A percentile compares a stretch with the other conserved stretches of the same genome.
phyloP scores from a whole-genome alignment of 2,888 invertebrate species.

The Lycia hirtaria region DNA sequence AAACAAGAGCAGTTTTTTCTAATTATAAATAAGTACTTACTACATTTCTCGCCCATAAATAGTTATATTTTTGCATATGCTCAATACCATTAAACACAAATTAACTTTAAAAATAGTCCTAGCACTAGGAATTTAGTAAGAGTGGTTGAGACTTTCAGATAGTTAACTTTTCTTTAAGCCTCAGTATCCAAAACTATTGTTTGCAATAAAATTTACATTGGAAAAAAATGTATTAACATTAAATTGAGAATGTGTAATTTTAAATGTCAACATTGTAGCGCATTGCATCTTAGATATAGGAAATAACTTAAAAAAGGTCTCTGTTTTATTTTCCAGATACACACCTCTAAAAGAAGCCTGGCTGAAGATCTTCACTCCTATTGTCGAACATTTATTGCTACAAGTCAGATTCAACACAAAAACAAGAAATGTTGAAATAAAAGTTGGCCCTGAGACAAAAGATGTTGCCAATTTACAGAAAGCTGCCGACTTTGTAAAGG shows the following conservation, averaged over 20 bases:
- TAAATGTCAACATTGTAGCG: neutral
- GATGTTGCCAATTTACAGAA: slow-evolving; percentile 97
- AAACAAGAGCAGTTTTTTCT: slow-evolving; percentile 21
- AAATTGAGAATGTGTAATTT: too few relatives aligned
- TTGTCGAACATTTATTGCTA: slow-evolving; percentile 97
- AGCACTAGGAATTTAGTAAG: too few relatives aligned
- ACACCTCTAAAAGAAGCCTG: slow-evolving; percentile 98
- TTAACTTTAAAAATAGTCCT: too few relatives aligned
- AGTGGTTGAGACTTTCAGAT: too few relatives aligned
- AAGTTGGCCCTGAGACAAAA: slow-evolving; percentile 89
- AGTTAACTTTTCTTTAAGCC: too few relatives aligned
- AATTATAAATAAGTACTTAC: neutral
- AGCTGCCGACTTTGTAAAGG: slow-evolving; percentile 98
- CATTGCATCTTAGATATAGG: neutral
- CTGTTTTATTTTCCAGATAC: slow-evolving; percentile 85
- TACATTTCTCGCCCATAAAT: too few relatives aligned
- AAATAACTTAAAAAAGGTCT: neutral
- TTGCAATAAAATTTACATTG: too few relatives aligned
- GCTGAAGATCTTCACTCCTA: slow-evolving; percentile 98
- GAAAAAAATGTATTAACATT: too few relatives aligned
- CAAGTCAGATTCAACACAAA: slow-evolving; percentile 98
- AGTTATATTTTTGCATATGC: too few relatives aligned
- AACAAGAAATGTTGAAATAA: slow-evolving; percentile 95
- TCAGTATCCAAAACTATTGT: too few relatives aligned
- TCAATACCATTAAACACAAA: too few relatives aligned